These are phyloP conservation scores for Megaceryle torquata DNA, from an alignment of 2,113 vertebrate species.

Conservation along the genomic window DNA sequence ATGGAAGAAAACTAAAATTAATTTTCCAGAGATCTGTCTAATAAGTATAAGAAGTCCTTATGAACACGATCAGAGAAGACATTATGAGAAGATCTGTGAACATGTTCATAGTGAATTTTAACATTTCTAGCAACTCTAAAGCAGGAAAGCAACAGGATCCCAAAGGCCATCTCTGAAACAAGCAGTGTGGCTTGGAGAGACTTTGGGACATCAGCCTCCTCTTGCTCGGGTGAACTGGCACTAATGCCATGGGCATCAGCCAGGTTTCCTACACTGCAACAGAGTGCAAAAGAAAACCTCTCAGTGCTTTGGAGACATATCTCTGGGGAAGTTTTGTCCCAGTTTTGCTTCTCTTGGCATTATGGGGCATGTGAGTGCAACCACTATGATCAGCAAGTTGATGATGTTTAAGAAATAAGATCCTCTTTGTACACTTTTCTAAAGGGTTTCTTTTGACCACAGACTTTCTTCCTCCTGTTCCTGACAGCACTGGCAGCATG, in stretches of 20 bases:
- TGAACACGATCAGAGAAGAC: neutral
- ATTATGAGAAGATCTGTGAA: neutral
- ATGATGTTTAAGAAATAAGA: neutral
- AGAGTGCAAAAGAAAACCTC: neutral
- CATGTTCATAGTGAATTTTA: neutral
- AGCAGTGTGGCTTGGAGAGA: neutral
- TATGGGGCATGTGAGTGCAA: neutral
- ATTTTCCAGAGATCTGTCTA: neutral
- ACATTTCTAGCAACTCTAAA: neutral
- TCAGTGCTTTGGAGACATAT: neutral
- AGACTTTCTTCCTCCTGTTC: neutral
- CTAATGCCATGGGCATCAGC: fast-evolving
- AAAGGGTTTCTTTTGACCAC: neutral
- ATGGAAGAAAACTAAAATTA: neutral
- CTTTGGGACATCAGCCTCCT: neutral
- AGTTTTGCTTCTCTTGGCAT: neutral
- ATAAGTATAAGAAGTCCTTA: neutral
- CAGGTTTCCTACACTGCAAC: neutral
- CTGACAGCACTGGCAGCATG: neutral
- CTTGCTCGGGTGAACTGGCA: neutral
- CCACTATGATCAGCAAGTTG: neutral
- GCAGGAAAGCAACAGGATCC: neutral
- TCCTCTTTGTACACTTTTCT: neutral
- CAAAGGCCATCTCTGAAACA: neutral
- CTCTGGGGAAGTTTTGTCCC: neutral